phyloP scores from a whole-genome alignment of 1,140 invertebrate species.

The Coelopa frigida region DNA sequence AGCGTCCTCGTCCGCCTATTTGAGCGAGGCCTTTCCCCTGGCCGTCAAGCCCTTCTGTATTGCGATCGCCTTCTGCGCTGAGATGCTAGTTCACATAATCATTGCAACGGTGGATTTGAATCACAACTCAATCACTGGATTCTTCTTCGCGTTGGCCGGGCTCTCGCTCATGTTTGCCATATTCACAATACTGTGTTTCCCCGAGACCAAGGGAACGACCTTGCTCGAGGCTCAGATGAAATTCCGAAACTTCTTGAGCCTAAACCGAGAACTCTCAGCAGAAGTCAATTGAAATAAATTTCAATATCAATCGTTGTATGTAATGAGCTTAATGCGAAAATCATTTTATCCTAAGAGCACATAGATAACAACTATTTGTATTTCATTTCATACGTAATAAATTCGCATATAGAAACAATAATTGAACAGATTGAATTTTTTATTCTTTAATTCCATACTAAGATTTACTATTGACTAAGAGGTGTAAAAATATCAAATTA shows the following conservation, averaged over 20 bases:
- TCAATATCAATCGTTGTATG: too few species aligned
- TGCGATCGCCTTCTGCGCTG: slow-evolving; percentile 22
- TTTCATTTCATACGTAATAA: too few species aligned
- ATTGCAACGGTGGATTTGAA: slow-evolving; percentile 10
- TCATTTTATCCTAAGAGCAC: too few species aligned
- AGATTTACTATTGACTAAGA: too few species aligned
- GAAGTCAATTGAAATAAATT: too few species aligned
- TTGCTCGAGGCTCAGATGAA: slow-evolving; percentile 28
- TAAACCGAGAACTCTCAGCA: too few species aligned
- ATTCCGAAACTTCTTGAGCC: slow-evolving; percentile 23
- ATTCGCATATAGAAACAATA: too few species aligned
- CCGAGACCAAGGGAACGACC: slow-evolving; percentile 29
- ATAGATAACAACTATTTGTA: too few species aligned
- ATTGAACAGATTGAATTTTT: too few species aligned
- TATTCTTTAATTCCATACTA: too few species aligned
- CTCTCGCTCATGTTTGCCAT: slow-evolving; percentile 21
- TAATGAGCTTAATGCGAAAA: too few species aligned
- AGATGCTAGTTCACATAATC: slow-evolving; percentile 24
- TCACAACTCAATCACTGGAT: slow-evolving; percentile 3
- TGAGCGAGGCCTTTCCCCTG: slow-evolving; percentile 35
- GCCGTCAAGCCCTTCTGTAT: slow-evolving; percentile 26
- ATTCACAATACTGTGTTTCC: slow-evolving; percentile 24
- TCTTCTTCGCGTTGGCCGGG: slow-evolving; percentile 21
- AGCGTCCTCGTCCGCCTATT: slow-evolving; percentile 27
- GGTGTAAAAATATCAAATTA: too few species aligned